Percentiles rank a stretch among this genome's conserved stretches.
These are phyloP conservation scores for Garra rufa DNA, from an alignment of 2,113 vertebrate genomes.

Conservation along the genomic window DNA sequence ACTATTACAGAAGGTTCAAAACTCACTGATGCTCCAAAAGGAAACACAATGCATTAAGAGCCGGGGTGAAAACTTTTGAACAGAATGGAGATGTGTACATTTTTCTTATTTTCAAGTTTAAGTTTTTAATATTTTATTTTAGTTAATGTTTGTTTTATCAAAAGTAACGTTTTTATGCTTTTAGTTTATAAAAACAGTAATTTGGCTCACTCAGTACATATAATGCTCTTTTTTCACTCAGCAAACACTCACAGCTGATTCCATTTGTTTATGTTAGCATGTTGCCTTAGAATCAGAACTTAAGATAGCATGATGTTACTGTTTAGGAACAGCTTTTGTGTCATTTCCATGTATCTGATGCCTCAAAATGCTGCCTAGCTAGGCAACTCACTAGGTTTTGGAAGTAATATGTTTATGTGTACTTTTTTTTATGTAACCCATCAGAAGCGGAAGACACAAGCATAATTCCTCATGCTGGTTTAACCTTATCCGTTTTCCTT, in stretches of 20 bases:
- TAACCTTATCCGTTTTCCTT: constrained; percentile 14
- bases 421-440: not conserved
- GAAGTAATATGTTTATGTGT: not conserved
- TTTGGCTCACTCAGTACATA: not conserved
- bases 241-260: not conserved
- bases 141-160: too few relatives aligned
- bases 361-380: not conserved
- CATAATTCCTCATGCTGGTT: not conserved
- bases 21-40: too few relatives aligned
- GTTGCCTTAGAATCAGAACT: not conserved
- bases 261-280: not conserved
- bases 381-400: not conserved
- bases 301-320: not conserved
- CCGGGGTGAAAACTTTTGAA: too few relatives aligned
- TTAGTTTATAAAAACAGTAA: not conserved
- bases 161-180: not conserved
- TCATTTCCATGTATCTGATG: not conserved
- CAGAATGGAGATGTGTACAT: too few relatives aligned
- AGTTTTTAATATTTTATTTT: too few relatives aligned
- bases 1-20: too few relatives aligned
- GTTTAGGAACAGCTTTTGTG: not conserved
- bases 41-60: too few relatives aligned
- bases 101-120: too few relatives aligned
- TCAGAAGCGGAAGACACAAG: not conserved
- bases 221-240: not conserved